A percentile compares a stretch with the other conserved stretches of the same genome.
Conservation (phyloP, 2,113 vertebrate species). For the Zosterops lateralis region DNA sequence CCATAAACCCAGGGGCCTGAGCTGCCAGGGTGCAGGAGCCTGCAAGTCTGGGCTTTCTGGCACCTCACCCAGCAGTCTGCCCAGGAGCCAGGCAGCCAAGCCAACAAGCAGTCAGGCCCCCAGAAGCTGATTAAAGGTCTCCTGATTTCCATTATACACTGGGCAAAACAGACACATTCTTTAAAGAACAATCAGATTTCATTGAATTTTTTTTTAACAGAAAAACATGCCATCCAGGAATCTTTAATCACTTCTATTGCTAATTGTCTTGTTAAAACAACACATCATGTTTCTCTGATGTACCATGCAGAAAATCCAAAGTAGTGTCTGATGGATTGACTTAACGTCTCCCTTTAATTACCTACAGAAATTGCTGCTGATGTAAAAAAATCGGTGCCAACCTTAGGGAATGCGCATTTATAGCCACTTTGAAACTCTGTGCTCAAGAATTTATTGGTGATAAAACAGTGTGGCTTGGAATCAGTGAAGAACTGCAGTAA, state of each 20-base stretch:
- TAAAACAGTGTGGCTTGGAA: not conserved
- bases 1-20: not conserved
- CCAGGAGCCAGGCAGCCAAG: constrained; percentile 1
- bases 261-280: not conserved
- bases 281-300: not conserved
- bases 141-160: not conserved
- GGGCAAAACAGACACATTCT: not conserved
- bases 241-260: not conserved
- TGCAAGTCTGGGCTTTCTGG: constrained; percentile 26
- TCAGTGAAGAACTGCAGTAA: not conserved
- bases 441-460: not conserved
- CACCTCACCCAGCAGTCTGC: not conserved
- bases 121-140: constrained; percentile 4
- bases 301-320: not conserved
- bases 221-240: not conserved
- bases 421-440: not conserved
- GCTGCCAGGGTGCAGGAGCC: constrained; percentile 31
- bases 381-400: not conserved
- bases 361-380: not conserved
- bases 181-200: constrained; percentile 5
- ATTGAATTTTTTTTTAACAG: not conserved
- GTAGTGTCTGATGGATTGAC: not conserved
- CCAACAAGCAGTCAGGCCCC: not conserved
- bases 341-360: constrained; percentile 14
- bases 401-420: not conserved